Evolutionary conservation across 2,888 invertebrate species (phyloP).

Genomic region (Dryococelus australis): DNA sequence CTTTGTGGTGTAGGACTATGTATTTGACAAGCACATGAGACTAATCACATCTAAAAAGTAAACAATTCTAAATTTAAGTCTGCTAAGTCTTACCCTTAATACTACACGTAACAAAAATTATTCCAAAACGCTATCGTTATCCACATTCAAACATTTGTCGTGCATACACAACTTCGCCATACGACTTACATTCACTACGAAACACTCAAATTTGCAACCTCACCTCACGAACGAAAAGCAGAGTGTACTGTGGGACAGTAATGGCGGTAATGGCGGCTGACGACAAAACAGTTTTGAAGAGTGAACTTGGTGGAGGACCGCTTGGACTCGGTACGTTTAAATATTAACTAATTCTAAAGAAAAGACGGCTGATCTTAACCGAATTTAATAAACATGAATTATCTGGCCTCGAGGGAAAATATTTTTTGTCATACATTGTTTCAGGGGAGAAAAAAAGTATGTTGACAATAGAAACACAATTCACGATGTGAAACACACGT

Average conservation of each 20-base stretch:
- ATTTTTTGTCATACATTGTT: too few species aligned
- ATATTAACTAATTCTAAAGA: too few species aligned
- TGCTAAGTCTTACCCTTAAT: background rate
- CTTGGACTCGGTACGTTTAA: slow-evolving; percentile 32
- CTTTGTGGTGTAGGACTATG: background rate
- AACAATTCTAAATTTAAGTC: background rate
- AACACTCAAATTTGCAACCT: background rate
- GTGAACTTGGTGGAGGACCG: slow-evolving; percentile 35
- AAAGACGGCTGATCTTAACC: too few species aligned
- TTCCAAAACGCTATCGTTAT: background rate
- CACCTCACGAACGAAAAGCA: background rate
- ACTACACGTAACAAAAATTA: background rate
- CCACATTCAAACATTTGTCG: slow-evolving; percentile 1
- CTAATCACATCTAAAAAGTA: background rate
- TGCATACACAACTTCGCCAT: background rate
- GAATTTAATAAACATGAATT: too few species aligned
- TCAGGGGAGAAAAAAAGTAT: too few species aligned
- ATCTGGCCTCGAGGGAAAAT: too few species aligned
- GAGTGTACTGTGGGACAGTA: background rate
- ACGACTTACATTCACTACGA: background rate
- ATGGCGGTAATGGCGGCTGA: background rate
- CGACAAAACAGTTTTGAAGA: slow-evolving; percentile 24
- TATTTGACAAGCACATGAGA: too few species aligned
- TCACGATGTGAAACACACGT: too few species aligned
- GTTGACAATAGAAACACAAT: too few species aligned